phyloP scores from a whole-genome alignment of 1,140 invertebrate genomes.

The Drosophila kohkoa region DNA sequence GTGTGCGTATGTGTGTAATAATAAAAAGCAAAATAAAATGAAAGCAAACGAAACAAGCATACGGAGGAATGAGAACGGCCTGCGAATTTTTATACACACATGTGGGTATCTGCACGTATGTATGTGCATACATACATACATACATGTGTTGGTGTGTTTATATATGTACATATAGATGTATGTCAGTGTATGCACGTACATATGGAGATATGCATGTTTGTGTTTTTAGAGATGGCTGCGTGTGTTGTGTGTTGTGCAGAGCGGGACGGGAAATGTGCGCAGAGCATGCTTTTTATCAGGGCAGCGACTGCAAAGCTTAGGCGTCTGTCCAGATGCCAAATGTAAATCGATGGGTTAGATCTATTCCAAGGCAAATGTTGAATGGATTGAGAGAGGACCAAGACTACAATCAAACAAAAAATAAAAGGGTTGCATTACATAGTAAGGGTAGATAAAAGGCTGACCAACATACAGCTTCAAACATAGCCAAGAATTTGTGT shows the following conservation, averaged over 20 bases:
- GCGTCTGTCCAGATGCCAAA: conserved; percentile 11
- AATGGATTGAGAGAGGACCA: conserved; percentile 22
- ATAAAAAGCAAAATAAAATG: conserved; percentile 63
- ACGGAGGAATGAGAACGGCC: conserved; percentile 54
- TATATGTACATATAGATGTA: not conserved
- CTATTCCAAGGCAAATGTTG: conserved; percentile 33
- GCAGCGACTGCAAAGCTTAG: conserved; percentile 27
- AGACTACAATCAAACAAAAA: not conserved
- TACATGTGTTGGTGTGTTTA: not conserved
- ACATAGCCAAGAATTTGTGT: not conserved
- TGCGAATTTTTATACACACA: conserved; percentile 62
- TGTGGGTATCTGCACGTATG: conserved; percentile 8
- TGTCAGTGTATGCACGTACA: not conserved
- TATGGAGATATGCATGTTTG: conserved; percentile 2
- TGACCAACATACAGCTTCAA: conserved; percentile 6
- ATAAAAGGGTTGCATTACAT: not conserved
- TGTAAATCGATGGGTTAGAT: conserved; percentile 38
- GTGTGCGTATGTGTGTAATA: conserved; percentile 38
- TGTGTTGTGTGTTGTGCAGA: not conserved
- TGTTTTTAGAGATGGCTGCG: conserved; percentile 28
- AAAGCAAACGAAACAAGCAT: conserved; percentile 56
- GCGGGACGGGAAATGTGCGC: conserved; percentile 7
- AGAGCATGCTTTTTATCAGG: conserved; percentile 21
- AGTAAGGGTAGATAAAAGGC: not conserved
- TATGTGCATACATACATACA: not conserved